Evolutionary conservation across 92 coral and sea anemone genomes (phyloP), one percentile per base, ranked within the genome.

Genomic region (Epizoanthus illoricatus): DNA sequence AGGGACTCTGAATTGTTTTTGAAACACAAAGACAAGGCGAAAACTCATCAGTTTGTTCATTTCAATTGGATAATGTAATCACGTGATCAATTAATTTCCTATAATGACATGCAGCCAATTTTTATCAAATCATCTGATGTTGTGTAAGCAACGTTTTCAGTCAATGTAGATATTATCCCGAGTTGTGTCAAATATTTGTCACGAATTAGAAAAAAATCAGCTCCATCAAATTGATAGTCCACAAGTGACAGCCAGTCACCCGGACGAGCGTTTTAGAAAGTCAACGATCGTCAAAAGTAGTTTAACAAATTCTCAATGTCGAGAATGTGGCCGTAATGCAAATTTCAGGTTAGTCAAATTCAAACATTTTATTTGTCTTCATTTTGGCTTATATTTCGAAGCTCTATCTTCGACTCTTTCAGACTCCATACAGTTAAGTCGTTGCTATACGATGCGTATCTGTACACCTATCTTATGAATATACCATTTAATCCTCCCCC

Each of bases 301-400:
- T 64, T 78, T 52, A 52, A 78, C 56, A 63, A 63, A 63, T 13
- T 61, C 55, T 40, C 36, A 59, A 40, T 60, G 69, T 76, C 81
- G 81, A 76, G n/a, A 76, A 78, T 78, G 82, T 78, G 43, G 82
- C 71, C 21, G 66, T 64, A 78, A 78, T 78, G 82, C 82, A 78
- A 78, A 78, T 78, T 78, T 78, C 82, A 78, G 82, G 82, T 78
- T 16, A 63, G 82, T 78, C 82, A 78, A 78, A 68, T 62, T 72
- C 82, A 78, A 78, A 78, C 60, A 78, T 41, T 42, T 20, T 78
- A 62, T 78, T 78, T 78, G 71, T 41, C 71, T 43, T 21, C 28
- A 41, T 61, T 78, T 61, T 20, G 82, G 71, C 58, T 63, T 19
- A 21, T 41, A 18, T 45, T 28, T n/a, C 21, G 45, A 78, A 63